A percentile compares a stretch with the other conserved stretches of the same genome.
These are phyloP conservation scores for Ceratosolen solmsi DNA, from an alignment of 1,140 invertebrate species.

Conservation along the genomic window DNA sequence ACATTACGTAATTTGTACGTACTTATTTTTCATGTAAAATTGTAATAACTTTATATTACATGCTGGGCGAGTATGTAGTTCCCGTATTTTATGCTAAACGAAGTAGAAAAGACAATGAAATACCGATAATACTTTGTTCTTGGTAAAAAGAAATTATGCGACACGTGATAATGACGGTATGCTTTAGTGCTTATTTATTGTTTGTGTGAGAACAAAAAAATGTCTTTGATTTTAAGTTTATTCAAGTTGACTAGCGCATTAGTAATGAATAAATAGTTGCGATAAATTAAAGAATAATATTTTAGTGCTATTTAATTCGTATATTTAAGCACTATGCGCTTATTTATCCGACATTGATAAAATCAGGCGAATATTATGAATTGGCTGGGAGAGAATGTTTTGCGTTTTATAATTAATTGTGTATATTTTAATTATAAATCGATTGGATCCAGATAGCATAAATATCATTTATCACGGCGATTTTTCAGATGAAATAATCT, in stretches of 20 bases:
- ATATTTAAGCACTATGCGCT: neutral
- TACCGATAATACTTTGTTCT: neutral
- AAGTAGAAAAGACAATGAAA: slow-evolving; percentile 1
- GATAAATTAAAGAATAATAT: neutral
- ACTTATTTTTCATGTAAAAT: slow-evolving; percentile 15
- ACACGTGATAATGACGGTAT: neutral
- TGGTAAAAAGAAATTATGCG: neutral
- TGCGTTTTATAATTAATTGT: neutral
- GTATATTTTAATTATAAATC: neutral
- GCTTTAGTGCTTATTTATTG: no score
- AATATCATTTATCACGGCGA: neutral
- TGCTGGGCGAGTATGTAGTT: no score
- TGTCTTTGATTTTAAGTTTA: no score
- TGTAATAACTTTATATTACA: slow-evolving; percentile 13
- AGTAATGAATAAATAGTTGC: neutral
- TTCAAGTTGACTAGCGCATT: neutral
- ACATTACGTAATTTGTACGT: slow-evolving; percentile 2
- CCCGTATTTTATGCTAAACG: neutral
- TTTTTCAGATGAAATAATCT: neutral
- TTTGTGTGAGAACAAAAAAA: no score
- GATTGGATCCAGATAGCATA: neutral
- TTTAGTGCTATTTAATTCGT: no score
- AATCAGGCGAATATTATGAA: neutral
- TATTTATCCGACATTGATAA: neutral
- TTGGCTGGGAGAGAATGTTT: neutral